These are phyloP conservation scores for Copidosoma aretas DNA, from an alignment of 2,888 invertebrate genomes.

Conservation along the genomic window DNA sequence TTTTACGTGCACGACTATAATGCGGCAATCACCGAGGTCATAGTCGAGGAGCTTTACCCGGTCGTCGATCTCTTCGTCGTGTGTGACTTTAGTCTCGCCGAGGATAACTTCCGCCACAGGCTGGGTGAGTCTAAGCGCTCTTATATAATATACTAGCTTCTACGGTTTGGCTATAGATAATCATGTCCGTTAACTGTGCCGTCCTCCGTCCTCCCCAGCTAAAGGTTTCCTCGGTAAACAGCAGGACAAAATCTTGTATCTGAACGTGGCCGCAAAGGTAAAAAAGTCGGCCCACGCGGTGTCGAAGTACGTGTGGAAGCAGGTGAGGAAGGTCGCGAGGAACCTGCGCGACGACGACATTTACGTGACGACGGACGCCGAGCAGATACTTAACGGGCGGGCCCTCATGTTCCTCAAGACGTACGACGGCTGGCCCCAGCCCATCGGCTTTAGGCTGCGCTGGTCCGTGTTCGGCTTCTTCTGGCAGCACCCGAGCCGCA, in stretches of 20 bases:
- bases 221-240: slow-evolving; percentile 64
- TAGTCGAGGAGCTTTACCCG: slow-evolving; percentile 68
- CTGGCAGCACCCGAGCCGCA: slow-evolving; percentile 71
- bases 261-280: slow-evolving; percentile 54
- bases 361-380: slow-evolving; percentile 67
- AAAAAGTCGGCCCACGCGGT: slow-evolving; percentile 49
- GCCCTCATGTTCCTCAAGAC: slow-evolving; percentile 73
- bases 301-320: slow-evolving; percentile 62
- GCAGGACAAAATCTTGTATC: slow-evolving; percentile 66
- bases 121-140: slow-evolving; percentile 45
- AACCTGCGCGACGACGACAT: slow-evolving; percentile 67
- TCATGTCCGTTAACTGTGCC: too few relatives aligned
- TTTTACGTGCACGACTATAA: slow-evolving; percentile 66
- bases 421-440: slow-evolving; percentile 71
- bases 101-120: slow-evolving; percentile 62
- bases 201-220: slow-evolving; percentile 35
- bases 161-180: too few relatives aligned
- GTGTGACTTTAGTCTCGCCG: slow-evolving; percentile 63
- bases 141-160: not conserved
- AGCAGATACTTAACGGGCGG: slow-evolving; percentile 69
- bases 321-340: slow-evolving; percentile 58
- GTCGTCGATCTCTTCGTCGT: slow-evolving; percentile 73
- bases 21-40: slow-evolving; percentile 68
- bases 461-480: slow-evolving; percentile 75
- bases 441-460: slow-evolving; percentile 68